phyloP scores from a whole-genome alignment of 1,140 invertebrate species.

The Polypedilum pembai region DNA sequence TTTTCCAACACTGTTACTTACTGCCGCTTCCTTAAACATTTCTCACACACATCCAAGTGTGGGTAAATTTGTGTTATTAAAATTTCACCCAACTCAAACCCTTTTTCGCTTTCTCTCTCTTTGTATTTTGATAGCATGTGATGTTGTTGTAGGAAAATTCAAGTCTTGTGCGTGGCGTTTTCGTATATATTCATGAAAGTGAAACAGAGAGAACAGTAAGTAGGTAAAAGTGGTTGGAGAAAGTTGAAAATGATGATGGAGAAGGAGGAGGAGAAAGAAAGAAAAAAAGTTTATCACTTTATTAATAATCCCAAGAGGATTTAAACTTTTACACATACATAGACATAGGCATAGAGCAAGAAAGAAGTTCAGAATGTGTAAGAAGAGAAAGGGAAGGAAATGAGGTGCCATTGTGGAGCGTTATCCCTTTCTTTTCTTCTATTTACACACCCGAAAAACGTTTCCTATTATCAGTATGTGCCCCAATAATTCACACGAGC shows the following conservation, averaged over 20 bases:
- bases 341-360: not conserved
- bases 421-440: not conserved
- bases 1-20: not conserved
- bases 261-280: not conserved
- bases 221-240: no score
- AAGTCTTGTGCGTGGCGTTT: not conserved
- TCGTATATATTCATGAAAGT: not conserved
- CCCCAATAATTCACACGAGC: not conserved
- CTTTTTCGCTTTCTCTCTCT: not conserved
- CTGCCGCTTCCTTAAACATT: not conserved
- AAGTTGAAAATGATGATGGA: not conserved
- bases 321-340: not conserved
- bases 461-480: not conserved
- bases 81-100: not conserved
- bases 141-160: not conserved
- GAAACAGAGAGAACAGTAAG: not conserved
- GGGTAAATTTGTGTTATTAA: no score
- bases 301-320: slow-evolving; percentile 27
- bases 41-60: no score
- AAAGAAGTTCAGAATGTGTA: not conserved
- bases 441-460: not conserved
- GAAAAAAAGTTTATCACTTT: slow-evolving; percentile 23
- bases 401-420: not conserved
- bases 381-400: not conserved
- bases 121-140: not conserved